Evolutionary conservation across 2,797 vertebrate genomes (phyloP).

Genomic region (Pitangus sulphuratus): DNA sequence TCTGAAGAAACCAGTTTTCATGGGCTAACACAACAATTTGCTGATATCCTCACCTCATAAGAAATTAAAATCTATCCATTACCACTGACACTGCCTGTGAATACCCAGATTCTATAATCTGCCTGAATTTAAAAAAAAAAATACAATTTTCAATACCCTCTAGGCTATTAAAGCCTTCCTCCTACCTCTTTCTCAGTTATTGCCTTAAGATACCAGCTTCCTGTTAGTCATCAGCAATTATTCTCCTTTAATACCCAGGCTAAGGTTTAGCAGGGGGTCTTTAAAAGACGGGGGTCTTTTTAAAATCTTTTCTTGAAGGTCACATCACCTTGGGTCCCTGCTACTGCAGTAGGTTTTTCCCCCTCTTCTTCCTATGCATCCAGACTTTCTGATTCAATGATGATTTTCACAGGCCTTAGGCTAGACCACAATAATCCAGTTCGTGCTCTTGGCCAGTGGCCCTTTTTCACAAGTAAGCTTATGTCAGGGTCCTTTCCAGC

Average conservation of each 20-base stretch:
- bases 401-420: fast-evolving
- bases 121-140: neutral
- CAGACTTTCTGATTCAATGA: neutral
- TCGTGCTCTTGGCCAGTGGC: neutral
- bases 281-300: neutral
- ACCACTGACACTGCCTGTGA: neutral
- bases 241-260: neutral
- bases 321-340: neutral
- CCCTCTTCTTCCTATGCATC: neutral
- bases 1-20: neutral
- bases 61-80: neutral
- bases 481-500: neutral
- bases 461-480: neutral
- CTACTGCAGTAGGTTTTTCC: neutral
- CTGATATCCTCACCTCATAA: neutral
- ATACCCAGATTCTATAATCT: neutral
- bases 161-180: neutral
- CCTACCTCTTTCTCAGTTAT: neutral
- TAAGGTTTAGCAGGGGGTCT: neutral
- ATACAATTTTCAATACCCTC: neutral
- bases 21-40: neutral
- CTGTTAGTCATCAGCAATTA: neutral
- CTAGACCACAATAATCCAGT: neutral
- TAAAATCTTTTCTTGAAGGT: neutral
- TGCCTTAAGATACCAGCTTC: neutral